Evolutionary conservation across 2,113 vertebrate genomes (phyloP).

Genomic region (Scopus umbretta): DNA sequence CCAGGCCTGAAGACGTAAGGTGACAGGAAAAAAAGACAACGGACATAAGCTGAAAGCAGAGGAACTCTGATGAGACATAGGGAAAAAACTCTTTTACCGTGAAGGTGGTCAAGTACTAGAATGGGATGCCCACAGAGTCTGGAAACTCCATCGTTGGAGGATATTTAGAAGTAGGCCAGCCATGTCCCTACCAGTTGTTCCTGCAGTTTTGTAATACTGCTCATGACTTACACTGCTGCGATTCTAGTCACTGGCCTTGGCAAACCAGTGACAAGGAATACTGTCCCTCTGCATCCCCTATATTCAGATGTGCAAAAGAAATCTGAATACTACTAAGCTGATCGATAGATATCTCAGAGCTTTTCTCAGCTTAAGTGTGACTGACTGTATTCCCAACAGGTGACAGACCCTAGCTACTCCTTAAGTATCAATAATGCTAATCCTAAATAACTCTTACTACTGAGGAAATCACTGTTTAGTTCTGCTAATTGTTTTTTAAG

Average conservation of each 20-base stretch:
- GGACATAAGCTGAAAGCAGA: background rate
- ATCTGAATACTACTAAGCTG: background rate
- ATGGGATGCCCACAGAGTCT: background rate
- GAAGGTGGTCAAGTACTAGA: background rate
- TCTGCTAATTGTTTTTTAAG: slow-evolving; percentile 74
- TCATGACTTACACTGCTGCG: background rate
- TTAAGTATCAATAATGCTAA: background rate
- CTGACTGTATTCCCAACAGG: background rate
- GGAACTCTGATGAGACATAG: background rate
- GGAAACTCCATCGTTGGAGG: background rate
- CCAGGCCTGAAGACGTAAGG: background rate
- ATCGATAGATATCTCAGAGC: background rate
- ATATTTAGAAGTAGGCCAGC: background rate
- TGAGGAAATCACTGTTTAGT: slow-evolving; percentile 24
- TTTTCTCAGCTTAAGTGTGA: background rate
- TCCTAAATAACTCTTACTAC: background rate
- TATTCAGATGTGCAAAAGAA: background rate
- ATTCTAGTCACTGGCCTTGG: background rate
- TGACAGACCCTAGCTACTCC: background rate
- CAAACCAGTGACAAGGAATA: background rate
- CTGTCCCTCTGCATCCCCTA: background rate
- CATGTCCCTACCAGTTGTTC: background rate
- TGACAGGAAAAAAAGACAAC: background rate
- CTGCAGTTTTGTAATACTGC: background rate
- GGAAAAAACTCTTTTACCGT: background rate